A percentile compares a stretch with the other conserved stretches of the same genome.
Evolutionary conservation across 92 coral and sea anemone species (phyloP).

Genomic region (Epizoanthus fatuus): DNA sequence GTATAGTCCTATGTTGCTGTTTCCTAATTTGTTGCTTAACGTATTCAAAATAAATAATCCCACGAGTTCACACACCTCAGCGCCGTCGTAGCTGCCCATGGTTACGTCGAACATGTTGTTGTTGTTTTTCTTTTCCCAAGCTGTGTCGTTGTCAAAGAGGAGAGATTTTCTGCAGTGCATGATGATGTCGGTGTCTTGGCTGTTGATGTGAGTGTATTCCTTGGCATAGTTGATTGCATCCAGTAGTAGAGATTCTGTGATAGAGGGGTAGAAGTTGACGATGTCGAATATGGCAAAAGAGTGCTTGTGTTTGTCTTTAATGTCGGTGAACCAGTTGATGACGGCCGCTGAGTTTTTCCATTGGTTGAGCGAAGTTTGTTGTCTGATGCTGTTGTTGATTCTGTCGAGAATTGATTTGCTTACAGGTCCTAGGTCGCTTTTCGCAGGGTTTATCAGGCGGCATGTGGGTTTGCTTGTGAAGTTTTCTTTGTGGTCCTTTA

Average conservation of each 20-base stretch:
- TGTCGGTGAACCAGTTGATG: too few species aligned
- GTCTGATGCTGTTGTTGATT: conserved; percentile 19
- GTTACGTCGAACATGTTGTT: conserved; percentile 30
- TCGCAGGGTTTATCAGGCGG: not conserved
- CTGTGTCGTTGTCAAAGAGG: not conserved
- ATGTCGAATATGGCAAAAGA: too few species aligned
- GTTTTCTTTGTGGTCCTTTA: conserved; percentile 27
- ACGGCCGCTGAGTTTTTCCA: too few species aligned
- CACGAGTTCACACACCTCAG: conserved; percentile 34
- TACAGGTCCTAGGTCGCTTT: conserved; percentile 34
- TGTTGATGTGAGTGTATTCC: too few species aligned
- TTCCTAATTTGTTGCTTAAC: not conserved
- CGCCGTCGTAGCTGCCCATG: conserved; percentile 33
- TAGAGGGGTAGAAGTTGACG: conserved; percentile 41
- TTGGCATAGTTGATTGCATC: too few species aligned
- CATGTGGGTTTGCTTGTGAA: not conserved
- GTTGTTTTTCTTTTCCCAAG: conserved; percentile 6
- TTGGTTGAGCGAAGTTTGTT: too few species aligned
- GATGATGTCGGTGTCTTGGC: conserved; percentile 11
- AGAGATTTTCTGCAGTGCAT: conserved; percentile 1
- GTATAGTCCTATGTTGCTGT: conserved; percentile 15
- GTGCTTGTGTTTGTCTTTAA: too few species aligned
- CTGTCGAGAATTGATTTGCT: conserved; percentile 10
- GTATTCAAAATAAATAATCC: not conserved
- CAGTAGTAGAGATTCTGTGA: conserved; percentile 35